Base-by-base conservation (phyloP, 35 echinoderm and acorn worm genomes). In the Lytechinus pictus region DNA sequence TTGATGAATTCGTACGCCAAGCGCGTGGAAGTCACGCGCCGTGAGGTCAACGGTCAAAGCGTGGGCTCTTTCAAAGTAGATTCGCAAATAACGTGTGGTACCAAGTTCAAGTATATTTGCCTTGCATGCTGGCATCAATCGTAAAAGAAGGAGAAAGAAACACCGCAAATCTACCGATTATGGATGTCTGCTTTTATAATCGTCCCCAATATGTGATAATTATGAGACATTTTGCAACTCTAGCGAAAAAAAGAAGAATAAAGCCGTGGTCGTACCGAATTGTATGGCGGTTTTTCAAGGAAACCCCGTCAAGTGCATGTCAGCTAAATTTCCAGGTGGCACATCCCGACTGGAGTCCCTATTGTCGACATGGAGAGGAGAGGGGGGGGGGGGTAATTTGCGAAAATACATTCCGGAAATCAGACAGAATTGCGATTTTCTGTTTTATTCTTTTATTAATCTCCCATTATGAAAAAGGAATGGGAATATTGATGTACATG, bases 21-120 rank as follows among this genome's bases (percentile, higher is more conserved):
- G 66, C 66, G 66, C 66, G 66, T 79, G 66, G 66, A 79, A 79
- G 66, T 79, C 66, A 79, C 66, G 66, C 66, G 66, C 66, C 66
- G n/a, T 24, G 7, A 24, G 66, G 66, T 79, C 66, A 79, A 79
- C 19, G 66, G 66, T 79, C 66, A 79, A 7, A 24, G 66, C 66
- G 66, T 79, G 66, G 66, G 66, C 14, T 16, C 66, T 1, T 79
- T 79, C 16, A 5, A 79, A 79, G 66, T 79, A 79, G 66, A 79
- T 79, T 79, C 16, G 16, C 66, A 79, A 79, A 79, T 79, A 79
- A 16, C 19, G 12, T 79, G 4, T 24, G 66, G 66, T n/a, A 7
- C 66, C 19, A 79, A 79, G 66, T 79, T 79, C 66, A 79, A 79
- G 66, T 79, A 79, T 79, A 79, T 79, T 79, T 79, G 66, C 66